Conservation (phyloP, 2,888 invertebrate species). For the Rotaria macrura region DNA sequence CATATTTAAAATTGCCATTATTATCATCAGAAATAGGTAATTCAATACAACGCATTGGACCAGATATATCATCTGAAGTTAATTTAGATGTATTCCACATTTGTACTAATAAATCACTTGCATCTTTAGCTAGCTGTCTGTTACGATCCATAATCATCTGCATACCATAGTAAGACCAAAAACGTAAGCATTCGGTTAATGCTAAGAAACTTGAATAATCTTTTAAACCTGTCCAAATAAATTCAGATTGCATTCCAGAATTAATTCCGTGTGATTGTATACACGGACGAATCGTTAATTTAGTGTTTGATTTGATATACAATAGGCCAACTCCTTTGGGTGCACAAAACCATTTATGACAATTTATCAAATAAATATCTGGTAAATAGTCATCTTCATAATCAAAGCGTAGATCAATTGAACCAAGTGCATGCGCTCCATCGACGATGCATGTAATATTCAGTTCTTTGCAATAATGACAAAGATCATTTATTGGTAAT, state of each 20-base stretch:
- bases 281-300: constrained; percentile 37
- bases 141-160: constrained; percentile 39
- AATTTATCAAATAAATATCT: constrained; percentile 46
- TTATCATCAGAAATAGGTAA: constrained; percentile 22
- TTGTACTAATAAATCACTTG: constrained; percentile 40
- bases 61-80: constrained; percentile 30
- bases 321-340: constrained; percentile 46
- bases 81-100: constrained; percentile 39
- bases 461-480: constrained; percentile 22
- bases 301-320: constrained; percentile 37
- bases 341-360: constrained; percentile 47
- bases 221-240: constrained; percentile 46
- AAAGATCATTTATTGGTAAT: constrained; percentile 40
- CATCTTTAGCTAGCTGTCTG: constrained; percentile 37
- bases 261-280: constrained; percentile 47
- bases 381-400: constrained; percentile 34
- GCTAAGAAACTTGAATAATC: constrained; percentile 45
- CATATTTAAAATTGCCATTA: constrained; percentile 37
- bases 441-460: constrained; percentile 43
- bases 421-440: constrained; percentile 47
- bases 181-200: constrained; percentile 41
- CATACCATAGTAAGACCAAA: constrained; percentile 41
- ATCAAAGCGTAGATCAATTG: constrained; percentile 25
- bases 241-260: constrained; percentile 46
- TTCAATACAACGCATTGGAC: constrained; percentile 22